A percentile compares a stretch with the other conserved stretches of the same genome.
Evolutionary conservation across 2,113 vertebrate genomes (phyloP).

Genomic region (Chionodraco myersi): DNA sequence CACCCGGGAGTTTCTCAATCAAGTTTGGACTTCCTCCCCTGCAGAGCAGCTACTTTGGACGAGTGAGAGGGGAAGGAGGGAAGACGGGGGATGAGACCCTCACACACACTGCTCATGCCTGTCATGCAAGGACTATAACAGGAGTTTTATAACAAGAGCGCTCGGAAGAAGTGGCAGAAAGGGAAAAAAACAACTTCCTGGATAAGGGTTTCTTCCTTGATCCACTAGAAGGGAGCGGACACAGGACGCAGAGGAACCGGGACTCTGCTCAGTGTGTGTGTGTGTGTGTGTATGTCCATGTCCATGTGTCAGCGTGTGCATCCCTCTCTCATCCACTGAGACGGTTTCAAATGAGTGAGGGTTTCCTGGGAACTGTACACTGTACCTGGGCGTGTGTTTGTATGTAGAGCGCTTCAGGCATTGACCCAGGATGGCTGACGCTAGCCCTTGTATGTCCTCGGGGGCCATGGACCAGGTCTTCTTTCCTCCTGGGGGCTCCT

Average conservation of each 20-base stretch:
- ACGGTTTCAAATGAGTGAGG: constrained; percentile 57
- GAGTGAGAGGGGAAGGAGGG: constrained; percentile 29
- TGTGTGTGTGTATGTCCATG: constrained; percentile 16
- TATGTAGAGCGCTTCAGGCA: constrained; percentile 47
- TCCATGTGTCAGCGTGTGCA: constrained; percentile 23
- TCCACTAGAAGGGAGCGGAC: constrained; percentile 49
- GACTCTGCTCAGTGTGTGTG: constrained; percentile 23
- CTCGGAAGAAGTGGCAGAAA: constrained; percentile 33
- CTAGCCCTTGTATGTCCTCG: constrained; percentile 81
- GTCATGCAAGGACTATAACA: constrained; percentile 54
- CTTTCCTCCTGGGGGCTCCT: constrained; percentile 72
- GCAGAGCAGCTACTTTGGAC: constrained; percentile 59
- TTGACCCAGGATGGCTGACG: constrained; percentile 79
- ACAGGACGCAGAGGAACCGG: constrained; percentile 48
- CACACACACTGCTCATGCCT: constrained; percentile 40
- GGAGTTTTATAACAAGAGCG: constrained; percentile 29
- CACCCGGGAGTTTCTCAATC: constrained; percentile 55
- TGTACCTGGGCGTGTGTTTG: constrained; percentile 43
- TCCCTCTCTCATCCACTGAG: constrained; percentile 28
- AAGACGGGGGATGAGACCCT: constrained; percentile 28
- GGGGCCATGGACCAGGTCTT: constrained; percentile 75
- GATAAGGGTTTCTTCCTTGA: constrained; percentile 61
- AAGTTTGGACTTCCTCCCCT: constrained; percentile 80
- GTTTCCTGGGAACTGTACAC: constrained; percentile 31
- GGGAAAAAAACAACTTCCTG: constrained; percentile 63